These are phyloP conservation scores for Drosophila fuyamai DNA, from an alignment of 1,140 invertebrate genomes.

Conservation along the genomic window DNA sequence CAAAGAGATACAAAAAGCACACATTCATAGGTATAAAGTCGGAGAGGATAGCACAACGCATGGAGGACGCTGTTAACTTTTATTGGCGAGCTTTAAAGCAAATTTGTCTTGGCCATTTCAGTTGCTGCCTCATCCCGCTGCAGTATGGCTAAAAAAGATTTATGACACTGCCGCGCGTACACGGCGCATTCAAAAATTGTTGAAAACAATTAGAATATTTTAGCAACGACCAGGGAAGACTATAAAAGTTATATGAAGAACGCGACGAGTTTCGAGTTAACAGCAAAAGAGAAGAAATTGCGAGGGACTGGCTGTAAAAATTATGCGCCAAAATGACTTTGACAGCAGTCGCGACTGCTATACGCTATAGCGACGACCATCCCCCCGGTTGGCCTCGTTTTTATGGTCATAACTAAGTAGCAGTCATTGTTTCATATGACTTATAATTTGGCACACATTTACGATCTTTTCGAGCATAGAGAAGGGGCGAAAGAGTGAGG, in stretches of 20 bases:
- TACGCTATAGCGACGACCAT: constrained; percentile 3
- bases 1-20: constrained; percentile 40
- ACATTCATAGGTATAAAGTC: constrained; percentile 9
- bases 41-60: constrained; percentile 19
- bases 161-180: constrained; percentile 58
- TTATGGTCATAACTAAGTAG: constrained; percentile 79
- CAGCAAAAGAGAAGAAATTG: constrained; percentile 1
- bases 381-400: constrained; percentile 38
- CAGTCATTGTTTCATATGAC: constrained; percentile 68
- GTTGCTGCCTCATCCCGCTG: constrained; percentile 50
- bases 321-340: constrained; percentile 76
- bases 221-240: constrained; percentile 68
- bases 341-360: constrained; percentile 58
- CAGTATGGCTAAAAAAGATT: constrained; percentile 59
- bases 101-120: constrained; percentile 74
- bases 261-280: constrained; percentile 51
- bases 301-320: constrained; percentile 65
- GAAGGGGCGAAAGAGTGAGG: constrained; percentile 1
- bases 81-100: constrained; percentile 81
- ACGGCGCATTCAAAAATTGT: constrained; percentile 77
- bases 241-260: constrained; percentile 73
- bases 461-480: constrained; percentile 48
- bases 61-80: constrained; percentile 71
- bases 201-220: constrained; percentile 83
- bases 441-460: constrained; percentile 73